Base-by-base conservation (phyloP, 2,113 vertebrate species). In the Caranx melampygus region DNA sequence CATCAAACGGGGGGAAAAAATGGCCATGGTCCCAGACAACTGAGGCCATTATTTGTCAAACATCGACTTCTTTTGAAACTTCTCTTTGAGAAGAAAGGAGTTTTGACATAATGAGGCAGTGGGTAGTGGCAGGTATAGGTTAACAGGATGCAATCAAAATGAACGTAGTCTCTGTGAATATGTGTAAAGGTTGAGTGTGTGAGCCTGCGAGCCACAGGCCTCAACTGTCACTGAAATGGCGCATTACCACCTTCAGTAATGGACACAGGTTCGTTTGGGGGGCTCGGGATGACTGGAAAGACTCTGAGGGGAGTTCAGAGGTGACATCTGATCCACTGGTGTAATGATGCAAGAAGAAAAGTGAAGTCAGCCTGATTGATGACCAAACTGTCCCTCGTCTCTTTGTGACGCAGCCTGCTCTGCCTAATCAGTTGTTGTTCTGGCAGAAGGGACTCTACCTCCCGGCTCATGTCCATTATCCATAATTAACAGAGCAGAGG, bases 401-500 rank as follows among this genome's bases (percentile, higher is more conserved):
- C 63, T 66, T 18, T 62, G 65, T 86, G 81, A 84, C 57, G 60
- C 82, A 73, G 74, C 71, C 71, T 21, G 33, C 72, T 84, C 45
- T 37, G 37, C 78, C 70, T 89, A 85, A 88, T 91, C 85, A 78
- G 78, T 81, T 81, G 84, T 83, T 88, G 88, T 84, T 90, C 78
- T 69, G 47, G 72, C 67, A 89, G 82, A 80, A 77, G 58, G 65
- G 73, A 76, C 72, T 83, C 78, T 55, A 67, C 78, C 83, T 70
- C 82, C 37, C 64, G 31, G 73, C 76, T 88, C 77, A 11, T 55
- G 81, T 84, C 84, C 85, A 88, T 92, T 91, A 90, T 75, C 80
- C 76, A 69, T 89, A 88, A 92, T 92, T 92, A 91, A 81, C 81
- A 69, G 76, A 84, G 67, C 75, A 83, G 37, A 75, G 72, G 65